Evolutionary conservation across 2,113 vertebrate species (phyloP), one percentile per base, ranked within the genome.

Genomic region (Platanista minor): DNA sequence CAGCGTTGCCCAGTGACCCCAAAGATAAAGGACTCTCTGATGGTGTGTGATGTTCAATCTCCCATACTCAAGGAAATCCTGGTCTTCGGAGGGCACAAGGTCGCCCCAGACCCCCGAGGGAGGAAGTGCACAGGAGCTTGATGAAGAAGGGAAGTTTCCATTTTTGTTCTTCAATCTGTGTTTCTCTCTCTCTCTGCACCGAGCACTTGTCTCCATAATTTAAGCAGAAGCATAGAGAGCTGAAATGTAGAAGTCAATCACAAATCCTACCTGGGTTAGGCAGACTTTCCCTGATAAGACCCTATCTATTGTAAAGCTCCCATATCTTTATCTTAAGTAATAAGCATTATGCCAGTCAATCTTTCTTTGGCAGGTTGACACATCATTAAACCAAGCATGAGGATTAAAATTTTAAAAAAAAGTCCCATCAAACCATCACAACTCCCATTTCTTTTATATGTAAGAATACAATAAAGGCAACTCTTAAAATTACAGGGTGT

Each of bases 311-410:
- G 90, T 97, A 96, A 96, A 97, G 94, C 95, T 93, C 83, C 81
- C 54, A 74, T 95, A 97, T 94, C 97, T 98, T 97, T 98, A 98
- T 96, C 98, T 98, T 98, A 96, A 98, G 97, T 90, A 98, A 98
- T 98, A 98, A 98, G 97, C 90, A 96, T 98, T 95, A 97, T 94
- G 96, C 82, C 97, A 97, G 95, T 98, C 97, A 97, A 90, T 98
- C 97, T 96, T 91, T 27, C 90, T 4, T 12, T 85, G 85, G 80
- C 95, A 97, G 75, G 90, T 95, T 97, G 97, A 98, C 97, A 98
- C 96, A 97, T 97, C 97, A 97, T 98, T 98, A 98, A 97, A 97
- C 62, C 92, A 86, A 98, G 83, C 91, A 91, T 88, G 92, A 95
- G 96, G 98, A 98, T 98, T 97, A 61, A 90, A 94, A 96, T n/a